Evolutionary conservation across 2,797 vertebrate species (phyloP).

Genomic region (Kryptopterus vitreolus): DNA sequence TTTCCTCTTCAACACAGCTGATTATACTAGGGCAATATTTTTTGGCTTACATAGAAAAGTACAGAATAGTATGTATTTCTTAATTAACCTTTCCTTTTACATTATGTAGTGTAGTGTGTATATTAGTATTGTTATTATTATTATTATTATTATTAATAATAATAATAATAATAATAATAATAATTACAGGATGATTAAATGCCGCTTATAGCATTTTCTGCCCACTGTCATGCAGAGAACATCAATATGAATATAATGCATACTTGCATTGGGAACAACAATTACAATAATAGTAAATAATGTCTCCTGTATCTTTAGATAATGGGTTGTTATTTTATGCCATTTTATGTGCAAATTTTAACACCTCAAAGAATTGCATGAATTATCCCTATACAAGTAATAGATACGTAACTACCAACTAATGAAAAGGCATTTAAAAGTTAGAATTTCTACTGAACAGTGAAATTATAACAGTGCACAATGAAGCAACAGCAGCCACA

Average conservation of each 20-base stretch:
- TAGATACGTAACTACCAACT: constrained; percentile 14
- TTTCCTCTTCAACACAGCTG: not conserved
- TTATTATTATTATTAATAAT: no score
- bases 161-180: no score
- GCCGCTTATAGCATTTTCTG: not conserved
- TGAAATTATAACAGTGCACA: constrained; percentile 46
- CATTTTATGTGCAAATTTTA: constrained; percentile 13
- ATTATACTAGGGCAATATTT: constrained; percentile 4
- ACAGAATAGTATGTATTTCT: not conserved
- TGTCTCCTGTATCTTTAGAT: constrained; percentile 19
- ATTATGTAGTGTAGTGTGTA: constrained; percentile 21
- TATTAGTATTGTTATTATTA: not conserved
- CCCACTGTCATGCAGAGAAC: constrained; percentile 25
- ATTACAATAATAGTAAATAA: constrained; percentile 15
- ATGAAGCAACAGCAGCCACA: constrained; percentile 38
- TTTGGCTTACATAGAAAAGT: constrained; percentile 3
- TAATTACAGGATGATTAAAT: not conserved
- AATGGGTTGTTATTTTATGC: constrained; percentile 8
- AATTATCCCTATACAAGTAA: constrained; percentile 23
- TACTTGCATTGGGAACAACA: constrained; percentile 9
- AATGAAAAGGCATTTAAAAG: constrained; percentile 50
- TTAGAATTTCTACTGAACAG: constrained; percentile 32
- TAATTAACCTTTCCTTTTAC: not conserved
- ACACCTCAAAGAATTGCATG: constrained; percentile 4
- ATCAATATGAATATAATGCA: constrained; percentile 30